Conservation (phyloP, 1,140 invertebrate genomes). For the Homalodisca vitripennis region DNA sequence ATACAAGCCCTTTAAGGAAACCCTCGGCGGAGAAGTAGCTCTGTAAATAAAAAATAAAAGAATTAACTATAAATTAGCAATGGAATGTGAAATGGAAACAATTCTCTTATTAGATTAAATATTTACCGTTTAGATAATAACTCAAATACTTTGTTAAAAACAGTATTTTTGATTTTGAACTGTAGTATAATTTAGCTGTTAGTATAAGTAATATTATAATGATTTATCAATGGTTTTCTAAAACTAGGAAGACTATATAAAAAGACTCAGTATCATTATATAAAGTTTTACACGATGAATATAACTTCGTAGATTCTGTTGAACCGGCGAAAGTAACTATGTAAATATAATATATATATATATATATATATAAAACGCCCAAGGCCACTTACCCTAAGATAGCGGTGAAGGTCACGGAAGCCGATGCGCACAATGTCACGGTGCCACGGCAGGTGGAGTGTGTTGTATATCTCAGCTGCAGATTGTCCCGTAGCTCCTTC, state of each 20-base stretch:
- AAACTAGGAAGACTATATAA: too few species aligned
- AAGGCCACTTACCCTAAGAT: conserved; percentile 60
- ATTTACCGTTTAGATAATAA: not conserved
- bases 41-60: conserved; percentile 53
- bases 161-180: too few species aligned
- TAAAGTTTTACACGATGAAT: not conserved
- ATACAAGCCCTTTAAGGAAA: conserved; percentile 70
- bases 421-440: conserved; percentile 68
- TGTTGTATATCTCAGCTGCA: conserved; percentile 64
- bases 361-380: not conserved
- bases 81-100: too few species aligned
- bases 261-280: too few species aligned
- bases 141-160: too few species aligned
- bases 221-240: not conserved
- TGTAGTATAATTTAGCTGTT: not conserved
- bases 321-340: too few species aligned
- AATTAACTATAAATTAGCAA: too few species aligned
- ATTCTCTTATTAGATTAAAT: not conserved
- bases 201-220: not conserved
- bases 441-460: conserved; percentile 65
- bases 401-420: conserved; percentile 73
- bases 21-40: conserved; percentile 78
- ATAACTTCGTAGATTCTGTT: too few species aligned
- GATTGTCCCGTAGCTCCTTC: conserved; percentile 69
- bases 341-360: too few species aligned